Percentiles rank a stretch among this genome's conserved stretches.
phyloP scores from a whole-genome alignment of 2,888 invertebrate species.

The Dynastes tityus region DNA sequence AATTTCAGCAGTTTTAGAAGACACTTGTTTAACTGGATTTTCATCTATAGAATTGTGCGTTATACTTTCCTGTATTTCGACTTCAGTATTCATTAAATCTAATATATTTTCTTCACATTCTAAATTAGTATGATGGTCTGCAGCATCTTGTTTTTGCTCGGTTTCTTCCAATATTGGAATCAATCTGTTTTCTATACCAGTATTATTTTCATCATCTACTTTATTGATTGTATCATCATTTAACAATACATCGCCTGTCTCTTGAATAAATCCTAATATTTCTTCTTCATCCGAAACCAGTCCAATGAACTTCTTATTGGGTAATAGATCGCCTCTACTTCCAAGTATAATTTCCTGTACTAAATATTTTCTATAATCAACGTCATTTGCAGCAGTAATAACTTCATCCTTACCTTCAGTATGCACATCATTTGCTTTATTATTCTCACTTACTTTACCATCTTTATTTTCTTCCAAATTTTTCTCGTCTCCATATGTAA shows the following conservation, averaged over 20 bases:
- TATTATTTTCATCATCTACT: neutral
- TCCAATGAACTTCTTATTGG: constrained; percentile 21
- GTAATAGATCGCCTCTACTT: neutral
- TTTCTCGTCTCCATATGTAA: neutral
- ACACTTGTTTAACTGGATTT: neutral
- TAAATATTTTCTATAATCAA: constrained; percentile 8
- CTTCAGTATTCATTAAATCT: neutral
- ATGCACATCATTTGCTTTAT: neutral
- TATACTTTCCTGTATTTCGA: neutral
- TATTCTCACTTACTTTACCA: neutral
- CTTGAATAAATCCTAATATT: constrained; percentile 31
- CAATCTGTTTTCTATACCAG: neutral
- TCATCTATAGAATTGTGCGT: neutral
- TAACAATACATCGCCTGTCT: neutral
- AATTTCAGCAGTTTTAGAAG: neutral
- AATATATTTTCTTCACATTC: neutral
- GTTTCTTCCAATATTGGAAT: neutral
- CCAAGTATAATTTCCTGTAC: constrained; percentile 41
- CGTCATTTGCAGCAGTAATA: constrained; percentile 1
- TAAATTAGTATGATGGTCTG: neutral
- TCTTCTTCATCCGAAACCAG: constrained; percentile 38
- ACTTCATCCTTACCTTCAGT: neutral
- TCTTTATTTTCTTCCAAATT: neutral
- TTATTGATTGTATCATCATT: neutral
- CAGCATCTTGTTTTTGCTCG: neutral